These are phyloP conservation scores for Stenoptilia bipunctidactyla DNA, from an alignment of 2,888 invertebrate species.

Conservation along the genomic window DNA sequence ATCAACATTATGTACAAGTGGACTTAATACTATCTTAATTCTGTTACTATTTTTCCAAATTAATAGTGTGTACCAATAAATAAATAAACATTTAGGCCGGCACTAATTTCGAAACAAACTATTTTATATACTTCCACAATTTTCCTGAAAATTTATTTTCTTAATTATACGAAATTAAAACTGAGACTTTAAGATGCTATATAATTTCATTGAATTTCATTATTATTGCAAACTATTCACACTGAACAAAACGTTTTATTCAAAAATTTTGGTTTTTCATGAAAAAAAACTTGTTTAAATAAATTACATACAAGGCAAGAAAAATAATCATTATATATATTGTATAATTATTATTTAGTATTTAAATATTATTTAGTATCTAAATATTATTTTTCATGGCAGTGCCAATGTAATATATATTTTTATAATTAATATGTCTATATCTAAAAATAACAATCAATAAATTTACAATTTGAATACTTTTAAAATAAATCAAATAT, in stretches of 20 bases:
- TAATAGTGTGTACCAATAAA: not conserved
- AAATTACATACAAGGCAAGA: not conserved
- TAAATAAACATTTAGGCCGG: not conserved
- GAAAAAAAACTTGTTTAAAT: conserved; percentile 1
- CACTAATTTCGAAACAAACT: too few relatives aligned
- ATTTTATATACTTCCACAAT: too few relatives aligned
- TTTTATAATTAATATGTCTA: too few relatives aligned
- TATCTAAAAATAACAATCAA: conserved; percentile 6
- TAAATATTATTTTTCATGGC: conserved; percentile 28
- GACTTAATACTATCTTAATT: conserved; percentile 9
- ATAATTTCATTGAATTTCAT: too few relatives aligned
- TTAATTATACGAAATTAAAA: too few relatives aligned
- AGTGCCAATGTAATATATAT: conserved; percentile 30
- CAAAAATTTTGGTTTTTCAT: conserved; percentile 5
- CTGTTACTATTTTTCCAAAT: conserved; percentile 5
- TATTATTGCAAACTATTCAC: too few relatives aligned
- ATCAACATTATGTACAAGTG: conserved; percentile 43
- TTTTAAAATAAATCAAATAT: too few relatives aligned
- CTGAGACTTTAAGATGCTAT: too few relatives aligned
- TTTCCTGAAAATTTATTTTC: too few relatives aligned
- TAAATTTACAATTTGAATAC: not conserved
- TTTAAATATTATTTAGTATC: conserved; percentile 7
- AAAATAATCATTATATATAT: conserved; percentile 3
- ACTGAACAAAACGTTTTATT: too few relatives aligned
- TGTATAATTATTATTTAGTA: not conserved